A percentile compares a stretch with the other conserved stretches of the same genome.
phyloP scores from a whole-genome alignment of 2,797 vertebrate genomes.

The Florisuga fusca region DNA sequence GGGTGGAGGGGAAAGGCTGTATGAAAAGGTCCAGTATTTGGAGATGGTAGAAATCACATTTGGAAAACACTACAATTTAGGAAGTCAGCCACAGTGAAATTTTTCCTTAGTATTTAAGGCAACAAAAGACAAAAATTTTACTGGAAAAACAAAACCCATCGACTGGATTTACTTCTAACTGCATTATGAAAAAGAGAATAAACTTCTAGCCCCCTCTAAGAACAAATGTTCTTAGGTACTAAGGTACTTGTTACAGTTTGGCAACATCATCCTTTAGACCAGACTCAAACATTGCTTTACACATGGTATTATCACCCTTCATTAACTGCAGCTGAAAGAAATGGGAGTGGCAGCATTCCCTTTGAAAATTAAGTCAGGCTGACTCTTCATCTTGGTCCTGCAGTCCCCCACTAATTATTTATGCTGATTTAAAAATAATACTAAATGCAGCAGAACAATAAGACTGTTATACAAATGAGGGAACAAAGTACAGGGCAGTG shows the following conservation, averaged over 20 bases:
- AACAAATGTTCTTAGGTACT: not conserved
- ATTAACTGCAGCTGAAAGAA: not conserved
- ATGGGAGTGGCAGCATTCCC: not conserved
- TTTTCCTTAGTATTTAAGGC: not conserved
- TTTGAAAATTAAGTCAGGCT: not conserved
- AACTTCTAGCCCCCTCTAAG: constrained; percentile 1
- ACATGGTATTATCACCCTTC: not conserved
- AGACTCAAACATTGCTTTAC: not conserved
- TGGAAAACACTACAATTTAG: not conserved
- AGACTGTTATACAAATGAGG: not conserved
- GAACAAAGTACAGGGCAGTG: not conserved
- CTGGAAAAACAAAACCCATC: not conserved
- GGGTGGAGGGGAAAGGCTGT: too few relatives aligned
- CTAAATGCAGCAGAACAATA: not conserved
- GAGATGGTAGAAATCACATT: not conserved
- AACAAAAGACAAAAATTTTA: not conserved
- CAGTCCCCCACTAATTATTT: not conserved
- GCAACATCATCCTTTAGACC: not conserved
- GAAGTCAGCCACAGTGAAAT: not conserved
- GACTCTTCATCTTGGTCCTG: not conserved
- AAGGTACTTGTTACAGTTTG: not conserved
- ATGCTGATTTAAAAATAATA: not conserved
- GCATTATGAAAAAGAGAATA: not conserved
- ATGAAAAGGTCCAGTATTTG: not conserved
- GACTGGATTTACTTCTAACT: not conserved